Percentiles rank a stretch among this genome's conserved stretches.
Conservation (phyloP, 2,888 invertebrate genomes). For the Trichopoda pennipes region DNA sequence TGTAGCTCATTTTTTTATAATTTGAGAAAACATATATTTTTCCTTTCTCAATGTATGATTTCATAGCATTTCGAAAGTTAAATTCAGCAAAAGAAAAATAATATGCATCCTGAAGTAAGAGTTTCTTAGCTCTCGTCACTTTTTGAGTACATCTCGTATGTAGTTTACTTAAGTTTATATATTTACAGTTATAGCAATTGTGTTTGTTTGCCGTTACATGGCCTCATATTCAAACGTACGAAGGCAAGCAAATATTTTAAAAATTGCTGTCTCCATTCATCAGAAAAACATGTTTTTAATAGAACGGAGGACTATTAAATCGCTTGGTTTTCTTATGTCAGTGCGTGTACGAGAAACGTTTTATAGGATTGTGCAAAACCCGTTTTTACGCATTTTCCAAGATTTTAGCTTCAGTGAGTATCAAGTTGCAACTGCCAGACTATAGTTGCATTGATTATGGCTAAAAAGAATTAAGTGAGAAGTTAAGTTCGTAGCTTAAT, state of each 20-base stretch:
- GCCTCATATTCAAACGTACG: constrained; percentile 48
- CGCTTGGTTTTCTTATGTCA: constrained; percentile 11
- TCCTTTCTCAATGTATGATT: too few relatives aligned
- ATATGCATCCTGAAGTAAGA: too few relatives aligned
- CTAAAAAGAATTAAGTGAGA: constrained; percentile 20
- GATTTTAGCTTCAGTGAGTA: constrained; percentile 11
- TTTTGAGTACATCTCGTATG: neutral
- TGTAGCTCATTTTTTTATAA: too few relatives aligned
- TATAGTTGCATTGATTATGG: constrained; percentile 40
- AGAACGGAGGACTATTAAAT: constrained; percentile 16
- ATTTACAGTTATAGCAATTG: too few relatives aligned
- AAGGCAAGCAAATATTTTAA: constrained; percentile 13
- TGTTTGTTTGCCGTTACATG: constrained; percentile 55
- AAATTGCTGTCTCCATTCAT: constrained; percentile 39
- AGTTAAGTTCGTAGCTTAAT: constrained; percentile 32
- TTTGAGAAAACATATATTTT: too few relatives aligned
- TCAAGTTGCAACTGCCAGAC: constrained; percentile 5
- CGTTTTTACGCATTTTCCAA: constrained; percentile 52
- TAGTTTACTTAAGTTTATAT: neutral
- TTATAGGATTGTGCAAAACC: constrained; percentile 41
- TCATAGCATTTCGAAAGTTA: too few relatives aligned
- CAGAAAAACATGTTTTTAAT: constrained; percentile 17
- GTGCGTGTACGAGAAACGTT: neutral
- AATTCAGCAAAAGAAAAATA: too few relatives aligned
- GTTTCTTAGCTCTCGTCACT: neutral